Conservation (phyloP, 2,888 invertebrate species). For the Torymus tubicola region DNA sequence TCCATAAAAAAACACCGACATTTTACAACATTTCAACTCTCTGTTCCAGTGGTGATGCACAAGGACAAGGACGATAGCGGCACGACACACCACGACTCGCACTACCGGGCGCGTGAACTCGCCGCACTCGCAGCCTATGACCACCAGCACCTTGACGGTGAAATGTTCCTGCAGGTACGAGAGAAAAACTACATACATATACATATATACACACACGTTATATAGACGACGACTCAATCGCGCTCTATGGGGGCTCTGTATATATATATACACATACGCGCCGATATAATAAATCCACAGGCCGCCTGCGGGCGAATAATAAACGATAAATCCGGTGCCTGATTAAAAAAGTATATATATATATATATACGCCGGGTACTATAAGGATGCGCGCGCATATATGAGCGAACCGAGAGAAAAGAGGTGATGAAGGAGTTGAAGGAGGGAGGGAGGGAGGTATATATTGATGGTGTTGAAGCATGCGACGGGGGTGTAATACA, state of each 20-base stretch:
- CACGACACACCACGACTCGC: conserved; percentile 80
- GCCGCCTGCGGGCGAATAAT: conserved; percentile 52
- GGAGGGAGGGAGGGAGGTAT: too few relatives aligned
- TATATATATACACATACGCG: neutral
- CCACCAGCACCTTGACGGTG: conserved; percentile 93
- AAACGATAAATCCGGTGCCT: conserved; percentile 55
- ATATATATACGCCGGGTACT: neutral
- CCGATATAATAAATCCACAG: conserved; percentile 34
- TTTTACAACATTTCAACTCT: conserved; percentile 48
- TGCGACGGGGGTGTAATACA: conserved; percentile 59
- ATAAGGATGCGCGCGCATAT: too few relatives aligned
- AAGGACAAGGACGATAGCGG: conserved; percentile 90
- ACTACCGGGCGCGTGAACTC: conserved; percentile 84
- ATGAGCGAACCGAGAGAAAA: too few relatives aligned
- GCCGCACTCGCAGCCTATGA: conserved; percentile 91
- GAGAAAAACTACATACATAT: neutral
- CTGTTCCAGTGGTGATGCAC: conserved; percentile 93
- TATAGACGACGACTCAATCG: neutral
- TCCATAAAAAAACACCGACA: too few relatives aligned
- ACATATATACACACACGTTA: neutral
- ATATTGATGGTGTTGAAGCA: conserved; percentile 71
- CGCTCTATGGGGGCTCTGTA: neutral
- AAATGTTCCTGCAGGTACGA: conserved; percentile 95
- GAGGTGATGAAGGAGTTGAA: too few relatives aligned
- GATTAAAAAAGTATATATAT: conserved; percentile 40